Percentiles rank a stretch among this genome's conserved stretches.
Conservation (phyloP, 2,888 invertebrate genomes). For the Caenorhabditis afra region DNA sequence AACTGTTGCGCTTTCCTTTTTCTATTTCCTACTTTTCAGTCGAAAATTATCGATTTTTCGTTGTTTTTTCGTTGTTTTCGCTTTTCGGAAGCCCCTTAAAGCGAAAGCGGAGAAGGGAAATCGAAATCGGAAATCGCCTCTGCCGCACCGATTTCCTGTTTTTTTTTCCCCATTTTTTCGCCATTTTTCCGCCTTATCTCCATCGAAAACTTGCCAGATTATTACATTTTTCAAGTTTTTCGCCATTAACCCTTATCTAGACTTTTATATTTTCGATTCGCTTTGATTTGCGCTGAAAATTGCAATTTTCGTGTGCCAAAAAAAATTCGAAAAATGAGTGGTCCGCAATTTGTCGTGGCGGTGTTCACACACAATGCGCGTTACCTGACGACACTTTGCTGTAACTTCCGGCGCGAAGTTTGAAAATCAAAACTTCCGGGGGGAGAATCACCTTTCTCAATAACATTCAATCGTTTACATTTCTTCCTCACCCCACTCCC, state of each 20-base stretch:
- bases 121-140: not conserved
- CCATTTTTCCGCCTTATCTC: not conserved
- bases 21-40: not conserved
- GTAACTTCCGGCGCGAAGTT: too few relatives aligned
- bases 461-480: slow-evolving; percentile 13
- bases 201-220: not conserved
- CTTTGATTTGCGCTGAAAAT: too few relatives aligned
- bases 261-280: not conserved
- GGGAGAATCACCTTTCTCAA: not conserved
- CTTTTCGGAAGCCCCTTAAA: too few relatives aligned
- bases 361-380: too few relatives aligned
- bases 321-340: too few relatives aligned
- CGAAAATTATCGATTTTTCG: not conserved
- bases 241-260: not conserved
- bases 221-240: not conserved
- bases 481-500: slow-evolving; percentile 1
- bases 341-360: too few relatives aligned
- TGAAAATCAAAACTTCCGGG: too few relatives aligned
- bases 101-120: too few relatives aligned
- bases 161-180: not conserved
- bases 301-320: not conserved
- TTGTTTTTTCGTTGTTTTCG: too few relatives aligned
- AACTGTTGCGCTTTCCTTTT: not conserved
- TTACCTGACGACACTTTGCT: too few relatives aligned
- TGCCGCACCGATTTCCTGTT: not conserved